Evolutionary conservation across 2,888 invertebrate species (phyloP).

Genomic region (Spodoptera exigua): DNA sequence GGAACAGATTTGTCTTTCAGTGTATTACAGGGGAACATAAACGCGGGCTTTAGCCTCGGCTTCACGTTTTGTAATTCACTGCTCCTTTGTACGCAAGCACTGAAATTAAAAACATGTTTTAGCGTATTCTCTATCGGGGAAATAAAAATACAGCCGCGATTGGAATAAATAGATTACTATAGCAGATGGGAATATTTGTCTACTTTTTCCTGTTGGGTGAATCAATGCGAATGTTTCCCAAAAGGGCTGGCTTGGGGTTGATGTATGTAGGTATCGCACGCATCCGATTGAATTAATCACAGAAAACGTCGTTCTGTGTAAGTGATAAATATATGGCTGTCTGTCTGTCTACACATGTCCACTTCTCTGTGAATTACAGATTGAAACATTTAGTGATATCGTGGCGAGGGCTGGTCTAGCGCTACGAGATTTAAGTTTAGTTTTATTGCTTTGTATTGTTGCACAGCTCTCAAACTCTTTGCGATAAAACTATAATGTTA

Average conservation of each 20-base stretch:
- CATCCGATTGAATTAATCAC: slow-evolving; percentile 86
- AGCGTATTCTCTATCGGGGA: slow-evolving; percentile 30
- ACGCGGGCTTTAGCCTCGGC: slow-evolving; percentile 64
- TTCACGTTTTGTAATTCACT: slow-evolving; percentile 60
- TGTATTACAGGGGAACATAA: slow-evolving; percentile 71
- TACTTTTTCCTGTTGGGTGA: slow-evolving; percentile 61
- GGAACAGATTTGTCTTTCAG: slow-evolving; percentile 80
- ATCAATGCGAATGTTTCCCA: slow-evolving; percentile 74
- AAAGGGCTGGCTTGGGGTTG: slow-evolving; percentile 71
- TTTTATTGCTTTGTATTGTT: slow-evolving; percentile 9
- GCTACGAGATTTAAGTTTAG: slow-evolving; percentile 18
- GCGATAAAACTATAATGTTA: slow-evolving; percentile 8
- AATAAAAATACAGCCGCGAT: slow-evolving; percentile 28
- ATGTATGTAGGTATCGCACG: slow-evolving; percentile 66
- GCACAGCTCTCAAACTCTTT: slow-evolving; percentile 8
- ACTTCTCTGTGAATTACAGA: slow-evolving; percentile 52
- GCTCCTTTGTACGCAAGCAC: slow-evolving; percentile 32
- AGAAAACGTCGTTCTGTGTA: slow-evolving; percentile 70
- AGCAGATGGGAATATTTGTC: slow-evolving; percentile 46
- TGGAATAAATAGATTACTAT: slow-evolving; percentile 35
- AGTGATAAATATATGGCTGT: slow-evolving; percentile 62
- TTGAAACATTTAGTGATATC: slow-evolving; percentile 17
- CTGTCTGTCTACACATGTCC: slow-evolving; percentile 37
- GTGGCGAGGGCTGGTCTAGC: neutral
- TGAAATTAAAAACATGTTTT: slow-evolving; percentile 18